A percentile compares a stretch with the other conserved stretches of the same genome.
Evolutionary conservation across 1,140 invertebrate genomes (phyloP).

Genomic region (Aphelinus certus): DNA sequence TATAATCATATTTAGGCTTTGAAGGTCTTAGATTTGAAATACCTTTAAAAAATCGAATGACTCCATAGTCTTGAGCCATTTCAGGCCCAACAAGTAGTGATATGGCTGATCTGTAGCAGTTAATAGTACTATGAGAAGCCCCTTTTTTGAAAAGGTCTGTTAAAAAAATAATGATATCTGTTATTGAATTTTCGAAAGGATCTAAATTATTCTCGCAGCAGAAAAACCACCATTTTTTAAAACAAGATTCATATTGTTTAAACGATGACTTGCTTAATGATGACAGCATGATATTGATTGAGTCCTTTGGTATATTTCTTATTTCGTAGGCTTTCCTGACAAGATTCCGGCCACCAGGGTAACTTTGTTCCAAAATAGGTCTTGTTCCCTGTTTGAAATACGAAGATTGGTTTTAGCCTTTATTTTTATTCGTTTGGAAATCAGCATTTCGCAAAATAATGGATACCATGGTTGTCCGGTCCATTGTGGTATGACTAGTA

Average conservation of each 20-base stretch:
- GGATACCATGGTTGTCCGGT: conserved; percentile 34
- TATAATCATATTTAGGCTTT: conserved; percentile 41
- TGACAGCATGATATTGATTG: conserved; percentile 42
- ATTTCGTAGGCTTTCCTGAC: conserved; percentile 42
- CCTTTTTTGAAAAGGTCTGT: conserved; percentile 8
- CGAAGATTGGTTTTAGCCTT: conserved; percentile 11
- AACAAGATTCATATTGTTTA: conserved; percentile 46
- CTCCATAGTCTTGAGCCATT: conserved; percentile 33
- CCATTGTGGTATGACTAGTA: conserved; percentile 18
- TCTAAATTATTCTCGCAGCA: conserved; percentile 40
- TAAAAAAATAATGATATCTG: conserved; percentile 36
- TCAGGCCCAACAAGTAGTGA: conserved; percentile 31
- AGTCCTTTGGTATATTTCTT: conserved; percentile 36
- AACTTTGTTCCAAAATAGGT: conserved; percentile 41
- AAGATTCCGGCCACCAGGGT: conserved; percentile 47
- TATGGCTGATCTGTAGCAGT: conserved; percentile 24
- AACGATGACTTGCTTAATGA: conserved; percentile 46
- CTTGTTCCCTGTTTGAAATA: conserved; percentile 1
- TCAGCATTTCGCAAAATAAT: conserved; percentile 7
- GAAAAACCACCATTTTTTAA: conserved; percentile 49
- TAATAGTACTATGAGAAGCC: conserved; percentile 15
- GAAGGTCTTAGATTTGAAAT: conserved; percentile 39
- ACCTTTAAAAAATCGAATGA: conserved; percentile 46
- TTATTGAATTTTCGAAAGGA: conserved; percentile 5
- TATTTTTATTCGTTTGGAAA: conserved; percentile 4